These are phyloP conservation scores for Morpho helenor DNA, from an alignment of 2,888 invertebrate genomes.

Conservation along the genomic window DNA sequence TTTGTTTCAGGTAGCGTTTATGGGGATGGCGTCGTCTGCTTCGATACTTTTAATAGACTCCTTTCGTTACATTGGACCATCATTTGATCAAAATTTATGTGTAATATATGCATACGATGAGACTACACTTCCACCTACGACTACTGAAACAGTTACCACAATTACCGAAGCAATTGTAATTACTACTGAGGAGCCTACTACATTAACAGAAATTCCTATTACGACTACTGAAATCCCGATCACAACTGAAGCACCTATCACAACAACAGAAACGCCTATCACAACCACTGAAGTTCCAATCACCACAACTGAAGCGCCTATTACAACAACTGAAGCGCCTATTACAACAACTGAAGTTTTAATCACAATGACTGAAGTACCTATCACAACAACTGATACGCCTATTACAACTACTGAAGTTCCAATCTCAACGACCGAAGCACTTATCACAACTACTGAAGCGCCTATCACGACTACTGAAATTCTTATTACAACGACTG, in stretches of 20 bases:
- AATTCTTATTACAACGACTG: neutral
- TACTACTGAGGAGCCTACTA: neutral
- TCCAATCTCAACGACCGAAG: slow-evolving; percentile 3
- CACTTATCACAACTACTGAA: neutral
- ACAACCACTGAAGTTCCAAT: slow-evolving; percentile 2
- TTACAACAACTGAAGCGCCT: neutral
- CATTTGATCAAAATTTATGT: slow-evolving; percentile 10
- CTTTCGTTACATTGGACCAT: slow-evolving; percentile 17
- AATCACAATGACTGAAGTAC: slow-evolving; percentile 1
- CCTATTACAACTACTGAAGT: neutral
- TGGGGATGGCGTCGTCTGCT: slow-evolving; percentile 13
- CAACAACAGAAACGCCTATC: slow-evolving; percentile 10
- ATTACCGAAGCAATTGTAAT: slow-evolving; percentile 14
- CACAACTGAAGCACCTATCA: slow-evolving; percentile 4
- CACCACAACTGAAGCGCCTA: slow-evolving; percentile 2
- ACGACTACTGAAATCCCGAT: slow-evolving; percentile 3
- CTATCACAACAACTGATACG: neutral
- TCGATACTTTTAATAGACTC: slow-evolving; percentile 21
- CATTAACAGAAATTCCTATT: slow-evolving; percentile 10
- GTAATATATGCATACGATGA: slow-evolving; percentile 12
- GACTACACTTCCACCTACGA: slow-evolving; percentile 5
- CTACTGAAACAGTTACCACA: slow-evolving; percentile 13
- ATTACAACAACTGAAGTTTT: slow-evolving; percentile 1
- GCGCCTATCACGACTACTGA: neutral
- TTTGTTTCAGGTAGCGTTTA: slow-evolving; percentile 17